Evolutionary conservation across 2,113 vertebrate genomes (phyloP).

Genomic region (Naja naja): DNA sequence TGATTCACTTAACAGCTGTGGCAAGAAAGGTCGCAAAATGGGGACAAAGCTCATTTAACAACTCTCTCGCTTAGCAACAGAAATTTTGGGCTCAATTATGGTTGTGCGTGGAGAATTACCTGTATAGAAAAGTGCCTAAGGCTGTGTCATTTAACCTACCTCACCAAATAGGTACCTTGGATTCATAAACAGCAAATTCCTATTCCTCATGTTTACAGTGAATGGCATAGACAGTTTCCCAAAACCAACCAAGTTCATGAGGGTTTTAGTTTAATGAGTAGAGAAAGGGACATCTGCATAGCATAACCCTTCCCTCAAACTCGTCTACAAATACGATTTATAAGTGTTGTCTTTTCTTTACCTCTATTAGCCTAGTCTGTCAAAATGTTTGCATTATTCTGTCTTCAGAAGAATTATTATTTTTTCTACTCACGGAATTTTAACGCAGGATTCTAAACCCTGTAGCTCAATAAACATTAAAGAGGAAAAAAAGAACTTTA

Average conservation of each 20-base stretch:
- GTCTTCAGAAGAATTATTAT: background rate
- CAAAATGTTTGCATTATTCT: slow-evolving; percentile 5
- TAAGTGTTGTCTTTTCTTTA: background rate
- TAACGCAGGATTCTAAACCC: background rate
- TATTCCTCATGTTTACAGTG: background rate
- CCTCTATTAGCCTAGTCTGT: background rate
- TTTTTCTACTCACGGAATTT: background rate
- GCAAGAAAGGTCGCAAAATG: background rate
- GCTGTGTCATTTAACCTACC: background rate
- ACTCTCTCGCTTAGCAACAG: background rate
- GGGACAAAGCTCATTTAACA: background rate
- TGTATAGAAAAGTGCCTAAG: background rate
- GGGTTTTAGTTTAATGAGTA: background rate
- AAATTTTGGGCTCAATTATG: background rate
- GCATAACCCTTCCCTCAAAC: background rate
- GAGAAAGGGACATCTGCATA: background rate
- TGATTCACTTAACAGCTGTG: background rate
- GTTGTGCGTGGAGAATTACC: background rate
- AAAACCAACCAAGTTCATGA: background rate
- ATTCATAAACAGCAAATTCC: background rate
- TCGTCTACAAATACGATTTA: background rate
- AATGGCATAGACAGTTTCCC: background rate
- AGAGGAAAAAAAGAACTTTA: background rate
- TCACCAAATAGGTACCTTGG: background rate
- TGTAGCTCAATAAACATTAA: background rate